Evolutionary conservation across 2,113 vertebrate genomes (phyloP).

Genomic region (Emydocephalus ijimae): DNA sequence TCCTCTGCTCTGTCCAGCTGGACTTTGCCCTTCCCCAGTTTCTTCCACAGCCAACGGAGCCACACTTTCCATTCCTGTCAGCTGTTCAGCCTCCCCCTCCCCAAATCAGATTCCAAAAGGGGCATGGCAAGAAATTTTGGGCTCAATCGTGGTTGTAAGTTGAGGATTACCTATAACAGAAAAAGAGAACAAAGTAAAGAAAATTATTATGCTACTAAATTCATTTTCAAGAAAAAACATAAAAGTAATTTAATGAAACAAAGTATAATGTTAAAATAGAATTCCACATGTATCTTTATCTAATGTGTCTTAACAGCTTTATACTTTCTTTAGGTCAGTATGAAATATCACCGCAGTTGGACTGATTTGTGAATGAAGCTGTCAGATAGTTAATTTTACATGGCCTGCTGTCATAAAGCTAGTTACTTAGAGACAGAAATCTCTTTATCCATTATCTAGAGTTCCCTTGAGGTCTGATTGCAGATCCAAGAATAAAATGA

Average conservation of each 20-base stretch:
- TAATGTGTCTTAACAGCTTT: background rate
- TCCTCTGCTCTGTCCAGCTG: no score
- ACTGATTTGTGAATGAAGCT: slow-evolving; percentile 17
- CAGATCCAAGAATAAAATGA: slow-evolving; percentile 19
- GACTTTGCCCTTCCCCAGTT: no score
- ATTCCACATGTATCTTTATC: background rate
- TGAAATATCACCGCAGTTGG: slow-evolving; percentile 2
- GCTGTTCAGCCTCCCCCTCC: no score
- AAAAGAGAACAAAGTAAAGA: no score
- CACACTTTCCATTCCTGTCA: no score
- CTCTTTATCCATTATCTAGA: slow-evolving; percentile 25
- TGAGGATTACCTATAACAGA: no score
- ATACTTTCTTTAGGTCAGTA: background rate
- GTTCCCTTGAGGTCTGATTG: slow-evolving; percentile 10
- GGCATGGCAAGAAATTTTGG: background rate
- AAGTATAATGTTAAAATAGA: no score
- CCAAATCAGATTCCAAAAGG: no score
- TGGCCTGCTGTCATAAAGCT: slow-evolving; percentile 13
- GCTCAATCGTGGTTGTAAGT: background rate
- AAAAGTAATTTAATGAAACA: no score
- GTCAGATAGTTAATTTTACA: slow-evolving; percentile 23
- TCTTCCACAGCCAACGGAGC: no score
- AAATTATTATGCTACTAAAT: no score
- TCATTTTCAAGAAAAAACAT: no score
- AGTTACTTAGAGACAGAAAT: slow-evolving; percentile 24